phyloP scores from a whole-genome alignment of 2,113 vertebrate species.

The Corydoras maculifer region DNA sequence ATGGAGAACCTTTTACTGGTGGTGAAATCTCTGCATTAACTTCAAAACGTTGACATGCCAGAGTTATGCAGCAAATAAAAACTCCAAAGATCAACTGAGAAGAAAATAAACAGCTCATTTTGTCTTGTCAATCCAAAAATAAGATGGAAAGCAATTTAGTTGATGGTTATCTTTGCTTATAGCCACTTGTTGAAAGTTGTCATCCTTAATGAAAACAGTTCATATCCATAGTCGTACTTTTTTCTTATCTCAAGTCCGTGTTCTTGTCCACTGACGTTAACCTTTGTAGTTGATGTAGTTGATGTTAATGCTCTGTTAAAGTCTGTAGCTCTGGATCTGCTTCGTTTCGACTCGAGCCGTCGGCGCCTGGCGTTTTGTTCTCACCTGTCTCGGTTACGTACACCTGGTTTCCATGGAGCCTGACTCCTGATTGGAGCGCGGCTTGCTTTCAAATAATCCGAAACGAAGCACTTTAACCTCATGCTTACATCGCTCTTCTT shows the following conservation, averaged over 20 bases:
- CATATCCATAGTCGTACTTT: neutral
- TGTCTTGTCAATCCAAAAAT: neutral
- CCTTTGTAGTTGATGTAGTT: too few species aligned
- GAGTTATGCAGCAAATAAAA: slow-evolving; percentile 25
- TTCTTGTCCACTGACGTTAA: too few species aligned
- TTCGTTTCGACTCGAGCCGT: neutral
- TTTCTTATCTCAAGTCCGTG: neutral
- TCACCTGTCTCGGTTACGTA: slow-evolving; percentile 37
- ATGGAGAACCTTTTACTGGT: slow-evolving; percentile 26
- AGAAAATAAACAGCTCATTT: slow-evolving; percentile 8
- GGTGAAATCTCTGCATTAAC: slow-evolving; percentile 42
- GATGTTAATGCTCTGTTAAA: neutral
- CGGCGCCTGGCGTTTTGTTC: neutral
- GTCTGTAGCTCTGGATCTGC: neutral
- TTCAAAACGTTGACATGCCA: slow-evolving; percentile 32
- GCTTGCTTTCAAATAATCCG: neutral
- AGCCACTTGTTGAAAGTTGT: neutral
- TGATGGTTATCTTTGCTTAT: neutral
- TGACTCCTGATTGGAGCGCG: slow-evolving; percentile 46
- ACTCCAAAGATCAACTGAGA: neutral
- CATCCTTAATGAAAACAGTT: neutral
- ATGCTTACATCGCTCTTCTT: too few species aligned
- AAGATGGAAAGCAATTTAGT: too few species aligned
- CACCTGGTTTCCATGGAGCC: slow-evolving; percentile 41
- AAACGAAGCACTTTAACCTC: too few species aligned